Evolutionary conservation across 2,797 vertebrate species (phyloP).

Genomic region (Caiman crocodilus): DNA sequence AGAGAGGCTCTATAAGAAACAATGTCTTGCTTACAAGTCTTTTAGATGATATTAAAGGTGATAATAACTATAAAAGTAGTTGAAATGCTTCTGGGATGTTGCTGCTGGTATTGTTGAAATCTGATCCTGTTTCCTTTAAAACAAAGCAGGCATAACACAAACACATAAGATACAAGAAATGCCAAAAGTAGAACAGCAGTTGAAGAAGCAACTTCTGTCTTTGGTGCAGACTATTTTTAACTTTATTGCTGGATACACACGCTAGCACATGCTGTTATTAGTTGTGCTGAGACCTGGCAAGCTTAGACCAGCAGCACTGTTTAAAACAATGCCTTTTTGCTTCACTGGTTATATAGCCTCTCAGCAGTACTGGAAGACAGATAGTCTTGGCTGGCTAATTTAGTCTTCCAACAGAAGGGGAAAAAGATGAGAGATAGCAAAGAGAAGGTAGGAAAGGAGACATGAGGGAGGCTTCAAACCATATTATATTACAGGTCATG

Average conservation of each 20-base stretch:
- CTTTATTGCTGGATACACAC: conserved; percentile 15
- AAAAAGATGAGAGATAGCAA: background rate
- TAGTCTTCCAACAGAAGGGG: background rate
- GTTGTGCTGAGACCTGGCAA: background rate
- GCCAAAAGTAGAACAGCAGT: conserved; percentile 34
- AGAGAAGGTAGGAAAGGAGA: background rate
- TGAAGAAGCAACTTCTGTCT: conserved; percentile 33
- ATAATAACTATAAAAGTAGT: conserved; percentile 52
- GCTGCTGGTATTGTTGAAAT: conserved; percentile 47
- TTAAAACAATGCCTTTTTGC: background rate
- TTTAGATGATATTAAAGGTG: background rate
- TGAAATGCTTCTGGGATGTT: background rate
- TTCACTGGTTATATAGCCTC: background rate
- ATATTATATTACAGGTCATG: no score
- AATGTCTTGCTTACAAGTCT: background rate
- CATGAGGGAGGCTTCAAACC: no score
- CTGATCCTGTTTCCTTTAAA: conserved; percentile 38
- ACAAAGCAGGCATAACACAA: conserved; percentile 49
- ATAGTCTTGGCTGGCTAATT: background rate
- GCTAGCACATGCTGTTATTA: background rate
- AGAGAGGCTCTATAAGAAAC: conserved; percentile 3
- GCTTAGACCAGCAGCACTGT: background rate
- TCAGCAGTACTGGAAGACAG: background rate
- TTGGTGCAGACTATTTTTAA: conserved; percentile 33
- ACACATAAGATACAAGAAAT: background rate